phyloP scores from a whole-genome alignment of 2,797 vertebrate genomes.

The Takifugu rubripes region DNA sequence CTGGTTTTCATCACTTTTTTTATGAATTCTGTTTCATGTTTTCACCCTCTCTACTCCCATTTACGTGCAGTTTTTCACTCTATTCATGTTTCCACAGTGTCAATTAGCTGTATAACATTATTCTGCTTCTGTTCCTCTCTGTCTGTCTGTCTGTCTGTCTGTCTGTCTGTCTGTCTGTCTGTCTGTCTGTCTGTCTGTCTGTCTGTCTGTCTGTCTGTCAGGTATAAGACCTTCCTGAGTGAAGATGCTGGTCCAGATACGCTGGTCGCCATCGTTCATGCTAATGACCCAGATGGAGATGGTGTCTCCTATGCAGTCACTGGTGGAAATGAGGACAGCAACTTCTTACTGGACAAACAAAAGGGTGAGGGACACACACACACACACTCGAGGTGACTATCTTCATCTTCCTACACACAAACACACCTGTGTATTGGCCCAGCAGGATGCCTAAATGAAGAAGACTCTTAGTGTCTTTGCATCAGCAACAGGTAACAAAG shows the following conservation, averaged over 20 bases:
- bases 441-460: too few species aligned
- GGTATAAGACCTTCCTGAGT: conserved; percentile 88
- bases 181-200: background rate
- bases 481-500: too few species aligned
- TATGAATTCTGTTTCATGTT: too few species aligned
- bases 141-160: conserved; percentile 5
- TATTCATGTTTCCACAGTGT: too few species aligned
- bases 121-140: background rate
- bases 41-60: too few species aligned
- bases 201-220: conserved; percentile 38
- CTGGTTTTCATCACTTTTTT: too few species aligned
- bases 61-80: too few species aligned
- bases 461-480: too few species aligned
- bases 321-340: conserved; percentile 88
- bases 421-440: background rate
- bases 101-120: background rate
- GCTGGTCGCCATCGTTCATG: conserved; percentile 84
- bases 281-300: conserved; percentile 88
- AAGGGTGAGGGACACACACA: conserved; percentile 73
- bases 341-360: conserved; percentile 86
- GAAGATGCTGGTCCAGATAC: conserved; percentile 88
- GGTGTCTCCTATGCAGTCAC: conserved; percentile 83
- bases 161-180: conserved; percentile 15
- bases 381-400: conserved; percentile 2
- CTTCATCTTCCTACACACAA: conserved; percentile 4